phyloP scores from a whole-genome alignment of 2,113 vertebrate species.

The Sebastes schlegelii region DNA sequence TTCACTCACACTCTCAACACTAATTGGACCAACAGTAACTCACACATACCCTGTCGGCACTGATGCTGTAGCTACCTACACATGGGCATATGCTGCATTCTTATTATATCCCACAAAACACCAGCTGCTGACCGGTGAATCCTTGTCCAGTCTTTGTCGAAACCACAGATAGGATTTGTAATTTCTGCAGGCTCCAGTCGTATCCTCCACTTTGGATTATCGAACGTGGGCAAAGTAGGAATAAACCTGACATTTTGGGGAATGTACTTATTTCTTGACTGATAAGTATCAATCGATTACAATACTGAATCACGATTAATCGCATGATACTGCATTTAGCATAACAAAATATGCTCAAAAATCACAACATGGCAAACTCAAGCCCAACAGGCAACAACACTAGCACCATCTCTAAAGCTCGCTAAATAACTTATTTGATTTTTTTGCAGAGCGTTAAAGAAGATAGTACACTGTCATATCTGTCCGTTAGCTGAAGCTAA shows the following conservation, averaged over 20 bases:
- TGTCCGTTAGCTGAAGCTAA: not conserved
- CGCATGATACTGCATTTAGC: no score
- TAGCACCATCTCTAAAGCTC: not conserved
- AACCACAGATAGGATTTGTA: slow-evolving; percentile 6
- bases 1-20: slow-evolving; percentile 39
- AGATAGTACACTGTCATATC: not conserved
- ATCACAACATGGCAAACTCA: no score
- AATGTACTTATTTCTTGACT: not conserved
- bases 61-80: slow-evolving; percentile 26
- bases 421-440: not conserved
- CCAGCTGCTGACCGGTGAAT: slow-evolving; percentile 39
- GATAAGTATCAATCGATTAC: no score
- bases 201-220: no score
- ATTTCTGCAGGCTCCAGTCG: no score
- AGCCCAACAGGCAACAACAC: no score
- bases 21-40: slow-evolving; percentile 51
- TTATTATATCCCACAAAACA: slow-evolving; percentile 59
- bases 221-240: no score
- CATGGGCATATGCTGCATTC: slow-evolving; percentile 46
- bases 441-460: not conserved
- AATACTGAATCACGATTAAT: no score
- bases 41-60: not conserved
- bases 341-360: no score
- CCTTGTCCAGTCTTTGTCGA: slow-evolving; percentile 14
- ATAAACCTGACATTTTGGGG: not conserved